Evolutionary conservation across 92 coral and sea anemone genomes (phyloP).

Genomic region (Porites rus): DNA sequence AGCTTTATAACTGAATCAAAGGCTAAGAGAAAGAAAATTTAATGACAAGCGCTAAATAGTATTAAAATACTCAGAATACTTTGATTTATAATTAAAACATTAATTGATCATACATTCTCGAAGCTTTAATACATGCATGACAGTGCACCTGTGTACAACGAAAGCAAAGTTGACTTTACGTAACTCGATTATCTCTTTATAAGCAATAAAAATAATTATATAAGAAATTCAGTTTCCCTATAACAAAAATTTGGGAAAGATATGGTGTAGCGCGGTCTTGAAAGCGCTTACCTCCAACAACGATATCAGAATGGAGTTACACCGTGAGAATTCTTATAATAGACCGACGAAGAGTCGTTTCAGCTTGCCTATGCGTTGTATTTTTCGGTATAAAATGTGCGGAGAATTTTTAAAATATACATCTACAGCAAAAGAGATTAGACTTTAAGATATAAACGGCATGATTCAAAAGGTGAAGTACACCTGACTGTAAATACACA

Average conservation of each 20-base stretch:
- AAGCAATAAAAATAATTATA: not conserved
- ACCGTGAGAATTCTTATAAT: not conserved
- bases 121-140: no score
- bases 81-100: not conserved
- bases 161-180: no score
- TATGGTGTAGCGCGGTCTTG: not conserved
- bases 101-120: not conserved
- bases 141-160: no score
- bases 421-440: no score
- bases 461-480: not conserved
- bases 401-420: no score
- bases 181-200: not conserved
- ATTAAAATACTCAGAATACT: constrained; percentile 16
- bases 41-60: not conserved
- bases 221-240: not conserved
- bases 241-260: not conserved
- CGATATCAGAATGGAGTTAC: not conserved
- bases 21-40: not conserved
- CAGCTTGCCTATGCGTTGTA: not conserved
- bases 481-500: not conserved
- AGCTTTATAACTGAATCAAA: not conserved
- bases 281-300: not conserved
- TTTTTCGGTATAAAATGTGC: no score
- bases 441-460: no score
- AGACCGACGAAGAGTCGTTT: not conserved